These are phyloP conservation scores for Peromyscus melanophrys DNA, from an alignment of 2,797 vertebrate genomes.

Conservation along the genomic window DNA sequence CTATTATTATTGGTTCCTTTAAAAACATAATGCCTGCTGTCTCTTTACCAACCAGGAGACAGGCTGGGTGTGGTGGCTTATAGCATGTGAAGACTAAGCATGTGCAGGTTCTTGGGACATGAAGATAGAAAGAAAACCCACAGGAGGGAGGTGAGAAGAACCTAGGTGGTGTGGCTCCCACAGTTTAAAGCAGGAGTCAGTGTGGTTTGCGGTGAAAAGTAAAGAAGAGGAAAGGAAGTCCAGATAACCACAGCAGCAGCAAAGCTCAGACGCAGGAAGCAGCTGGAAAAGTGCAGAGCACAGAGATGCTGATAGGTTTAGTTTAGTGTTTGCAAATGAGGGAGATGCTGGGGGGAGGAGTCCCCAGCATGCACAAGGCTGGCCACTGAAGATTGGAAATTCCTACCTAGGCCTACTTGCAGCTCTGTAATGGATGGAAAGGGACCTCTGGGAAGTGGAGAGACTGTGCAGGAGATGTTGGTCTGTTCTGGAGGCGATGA, in stretches of 20 bases:
- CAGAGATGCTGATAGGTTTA: not conserved
- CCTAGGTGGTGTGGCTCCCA: not conserved
- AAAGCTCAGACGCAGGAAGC: not conserved
- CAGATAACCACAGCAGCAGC: not conserved
- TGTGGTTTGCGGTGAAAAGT: not conserved
- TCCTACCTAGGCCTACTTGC: not conserved
- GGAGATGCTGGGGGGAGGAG: not conserved
- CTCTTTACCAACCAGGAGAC: not conserved
- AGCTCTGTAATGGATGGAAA: not conserved
- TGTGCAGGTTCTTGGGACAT: not conserved
- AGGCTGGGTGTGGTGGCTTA: too few species aligned
- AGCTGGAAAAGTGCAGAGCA: not conserved
- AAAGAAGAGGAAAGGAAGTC: not conserved
- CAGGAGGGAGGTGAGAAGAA: rapidly evolving
- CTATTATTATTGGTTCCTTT: too few species aligned
- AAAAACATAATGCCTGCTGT: not conserved
- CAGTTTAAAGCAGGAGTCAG: not conserved
- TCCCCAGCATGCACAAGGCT: not conserved
- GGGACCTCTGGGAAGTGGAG: not conserved
- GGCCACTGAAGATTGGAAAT: not conserved
- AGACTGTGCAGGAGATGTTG: not conserved
- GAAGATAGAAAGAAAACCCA: not conserved
- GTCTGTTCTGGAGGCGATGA: not conserved
- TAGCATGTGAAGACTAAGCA: not conserved
- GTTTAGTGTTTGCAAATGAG: not conserved